Base-by-base conservation (phyloP, 2,797 vertebrate species). In the Crocodylus rhombifer region DNA sequence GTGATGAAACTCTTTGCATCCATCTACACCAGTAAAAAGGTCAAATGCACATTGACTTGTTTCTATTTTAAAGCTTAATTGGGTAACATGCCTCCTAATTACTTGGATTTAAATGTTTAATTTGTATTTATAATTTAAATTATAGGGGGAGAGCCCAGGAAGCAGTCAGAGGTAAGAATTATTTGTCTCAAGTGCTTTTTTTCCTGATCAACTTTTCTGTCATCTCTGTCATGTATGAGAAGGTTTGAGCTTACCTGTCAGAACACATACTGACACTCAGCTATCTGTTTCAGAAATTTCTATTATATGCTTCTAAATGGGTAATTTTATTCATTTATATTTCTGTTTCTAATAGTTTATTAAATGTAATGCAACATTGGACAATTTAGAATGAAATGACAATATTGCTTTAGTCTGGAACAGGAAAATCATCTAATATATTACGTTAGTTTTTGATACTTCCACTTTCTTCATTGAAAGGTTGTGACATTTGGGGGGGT, bases 141-240 rank as follows among this genome's bases (percentile, higher is more conserved):
- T 98, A 86, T 97, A 99, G 99, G 99, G 98, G 17, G 99, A 99
- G 96, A 99, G 98, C 93, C 99, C 99, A 76, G 98, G 98, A 96
- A 98, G 98, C 93, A 99, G 96, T 94, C 98, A 97, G 63, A 99
- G 99, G 99, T 99, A 98, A 97, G 97, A 60, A 55, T 26, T 17
- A 51, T 3, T 25, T 91, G 51, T 56, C 79, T 76, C 28, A 84
- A 90, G 74, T 87, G 14, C 62, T 84, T 23, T 91, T 80, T 64
- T 55, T 82, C 73, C 18, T 33, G 42, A 21, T 30, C 57, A 69
- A 84, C 36, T 14, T 65, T 33, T 86, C 9, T 79, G 8, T 21
- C 14, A 76, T 2, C 51, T 6, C 42, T n/a, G 1, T 60, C 56
- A 17, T 28, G 12, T 55, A 20, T 71, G 20, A 14, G 3, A 17